phyloP scores from a whole-genome alignment of 2,797 vertebrate genomes.

The Poecilia wingei region DNA sequence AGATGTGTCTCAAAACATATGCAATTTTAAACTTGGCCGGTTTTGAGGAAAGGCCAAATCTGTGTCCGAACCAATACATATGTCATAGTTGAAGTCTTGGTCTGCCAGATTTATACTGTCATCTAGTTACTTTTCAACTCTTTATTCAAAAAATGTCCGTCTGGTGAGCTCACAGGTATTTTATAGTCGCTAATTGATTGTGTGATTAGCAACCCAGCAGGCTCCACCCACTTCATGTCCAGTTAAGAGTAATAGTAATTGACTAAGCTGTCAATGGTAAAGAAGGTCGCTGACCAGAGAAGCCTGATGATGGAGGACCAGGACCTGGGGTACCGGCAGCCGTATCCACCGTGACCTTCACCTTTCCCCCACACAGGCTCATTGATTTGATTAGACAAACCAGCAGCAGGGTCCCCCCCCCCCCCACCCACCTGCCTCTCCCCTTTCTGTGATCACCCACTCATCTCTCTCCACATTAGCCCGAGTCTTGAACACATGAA shows the following conservation, averaged over 20 bases:
- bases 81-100: not conserved
- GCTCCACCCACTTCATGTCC: constrained; percentile 67
- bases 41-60: not conserved
- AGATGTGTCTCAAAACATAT: constrained; percentile 14
- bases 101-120: constrained; percentile 40
- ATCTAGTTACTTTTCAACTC: constrained; percentile 48
- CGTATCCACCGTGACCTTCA: constrained; percentile 65
- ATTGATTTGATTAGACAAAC: constrained; percentile 58
- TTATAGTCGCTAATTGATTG: constrained; percentile 78
- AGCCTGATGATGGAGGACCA: constrained; percentile 31
- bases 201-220: constrained; percentile 66
- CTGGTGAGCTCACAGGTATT: constrained; percentile 61
- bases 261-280: constrained; percentile 71
- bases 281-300: constrained; percentile 61
- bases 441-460: constrained; percentile 23
- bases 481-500: constrained; percentile 33
- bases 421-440: constrained; percentile 37
- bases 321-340: constrained; percentile 21
- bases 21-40: not conserved
- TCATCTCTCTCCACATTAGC: constrained; percentile 36
- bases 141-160: constrained; percentile 53
- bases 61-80: not conserved
- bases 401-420: constrained; percentile 47
- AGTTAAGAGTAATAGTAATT: constrained; percentile 76
- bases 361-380: constrained; percentile 35